These are phyloP conservation scores for Sebastes paucispinis DNA, from an alignment of 2,797 vertebrate species.

Conservation along the genomic window DNA sequence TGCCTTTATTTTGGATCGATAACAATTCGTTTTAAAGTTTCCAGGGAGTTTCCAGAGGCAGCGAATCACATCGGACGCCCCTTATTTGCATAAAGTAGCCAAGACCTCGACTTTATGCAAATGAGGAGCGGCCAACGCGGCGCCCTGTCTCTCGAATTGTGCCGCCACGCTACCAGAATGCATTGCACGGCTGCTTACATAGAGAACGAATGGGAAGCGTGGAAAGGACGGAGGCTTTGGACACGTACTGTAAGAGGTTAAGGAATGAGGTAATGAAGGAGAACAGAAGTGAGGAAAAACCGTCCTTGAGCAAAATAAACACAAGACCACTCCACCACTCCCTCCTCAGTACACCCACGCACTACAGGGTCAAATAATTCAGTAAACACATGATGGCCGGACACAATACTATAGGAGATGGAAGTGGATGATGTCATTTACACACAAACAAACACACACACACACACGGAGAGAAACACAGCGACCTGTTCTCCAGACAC, in stretches of 20 bases:
- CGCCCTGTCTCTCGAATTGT: rapidly evolving
- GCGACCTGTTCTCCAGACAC: constrained; percentile 2
- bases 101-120: too few relatives aligned
- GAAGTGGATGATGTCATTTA: constrained; percentile 26
- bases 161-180: rapidly evolving
- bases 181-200: too few relatives aligned
- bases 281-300: neutral
- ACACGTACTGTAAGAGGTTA: neutral
- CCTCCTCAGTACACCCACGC: neutral
- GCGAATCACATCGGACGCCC: too few relatives aligned
- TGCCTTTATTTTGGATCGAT: too few relatives aligned
- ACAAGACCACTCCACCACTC: neutral
- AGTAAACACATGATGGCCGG: neutral
- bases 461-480: neutral
- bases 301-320: neutral
- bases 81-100: too few relatives aligned
- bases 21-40: too few relatives aligned
- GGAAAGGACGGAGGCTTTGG: too few relatives aligned
- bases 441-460: neutral
- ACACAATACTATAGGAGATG: neutral
- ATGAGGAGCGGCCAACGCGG: too few relatives aligned
- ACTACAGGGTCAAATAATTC: neutral
- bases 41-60: too few relatives aligned
- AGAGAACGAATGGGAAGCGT: too few relatives aligned
- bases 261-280: neutral